Base-by-base conservation (phyloP, 2,113 vertebrate species). In the Oryzias melastigma region DNA sequence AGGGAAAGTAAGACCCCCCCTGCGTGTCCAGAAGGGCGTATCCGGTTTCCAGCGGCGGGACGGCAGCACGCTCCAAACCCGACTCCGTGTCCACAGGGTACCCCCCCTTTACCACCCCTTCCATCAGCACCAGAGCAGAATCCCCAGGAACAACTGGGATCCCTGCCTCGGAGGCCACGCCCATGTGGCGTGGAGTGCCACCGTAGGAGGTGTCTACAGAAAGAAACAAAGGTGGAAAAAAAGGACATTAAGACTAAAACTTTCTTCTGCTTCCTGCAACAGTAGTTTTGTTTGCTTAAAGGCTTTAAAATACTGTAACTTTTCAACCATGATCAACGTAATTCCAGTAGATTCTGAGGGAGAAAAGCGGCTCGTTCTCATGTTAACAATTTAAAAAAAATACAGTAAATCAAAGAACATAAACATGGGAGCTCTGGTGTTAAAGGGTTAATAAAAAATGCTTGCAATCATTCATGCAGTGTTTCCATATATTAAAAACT, bases 1-100 rank as follows among this genome's bases (percentile, higher is more conserved):
- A 20, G 1, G 68, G 62, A 1, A 75, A 71, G 24, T 54, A 61
- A 27, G 72, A 55, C 35, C 46, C 77, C 35, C 44, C 77, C 17
- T 81, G 64, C 1, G 54, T 16, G 52, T 71, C 75, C 57, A 81
- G 12, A 62, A 59, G 71, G 1, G 54, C 19, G 18, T 51, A 84
- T 0, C 45, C 66, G 1, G 24, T 61, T 4, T 87, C 85, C 20
- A 85, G 4, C 59, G 85, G 81, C 19, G 64, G 47, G 0, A 49
- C 69, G 15, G 65, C 73, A 4, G 75, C 78, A 15, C 73, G 65
- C 29, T 82, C 73, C 0, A 84, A 68, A 29, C 71, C 82, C 3
- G 83, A 58, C 14, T 79, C 75, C 0, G 74, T 77, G 72, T 88
- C 86, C 1, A 88, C 85, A 0, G 87, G 87, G 70, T 88, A 90